Evolutionary conservation across 2,888 invertebrate species (phyloP), one percentile per base, ranked within the genome.

Genomic region (Gnatocerus cornutus): DNA sequence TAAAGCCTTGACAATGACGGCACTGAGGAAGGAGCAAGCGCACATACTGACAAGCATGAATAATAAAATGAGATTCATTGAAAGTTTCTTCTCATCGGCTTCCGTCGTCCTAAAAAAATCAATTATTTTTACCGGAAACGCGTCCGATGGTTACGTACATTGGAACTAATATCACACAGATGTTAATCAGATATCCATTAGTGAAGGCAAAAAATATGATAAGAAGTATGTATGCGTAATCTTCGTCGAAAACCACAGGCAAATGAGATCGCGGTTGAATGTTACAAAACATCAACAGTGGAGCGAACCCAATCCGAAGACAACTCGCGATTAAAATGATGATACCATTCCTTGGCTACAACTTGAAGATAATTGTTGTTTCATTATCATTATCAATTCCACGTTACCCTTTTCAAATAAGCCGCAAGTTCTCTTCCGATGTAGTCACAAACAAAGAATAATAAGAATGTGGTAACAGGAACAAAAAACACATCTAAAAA

Each of bases 111-210:
- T 71, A 12, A 21, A 66, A 65, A 37, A 37, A 9, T 12, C n/a
- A 29, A 33, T 41, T 33, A 46, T 55, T 46, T 21, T n/a, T n/a
- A n/a, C n/a, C n/a, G 50, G 7, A 62, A 33, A 10, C 16, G 33
- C 53, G 41, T 43, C 3, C 16, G 14, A 16, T 16, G 2, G 10
- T 37, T 21, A 65, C 73, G 73, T 86, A 96, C 96, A 90, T 91
- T 9, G 97, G 95, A 39, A 93, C 92, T 82, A 92, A 91, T 71
- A 96, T 92, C 85, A 97, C 92, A 56, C 91, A 87, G 63, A 96
- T 90, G 77, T 96, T 96, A 45, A 95, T 92, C 21, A 97, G 85
- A 83, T 97, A 97, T 4, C 98, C 98, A 82, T 97, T 97, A 69
- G 92, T 90, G 73, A 96, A 85, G 0, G 93, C 92, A 85, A 97